Conservation (phyloP, 2,888 invertebrate genomes). For the Acholoe squamosa region DNA sequence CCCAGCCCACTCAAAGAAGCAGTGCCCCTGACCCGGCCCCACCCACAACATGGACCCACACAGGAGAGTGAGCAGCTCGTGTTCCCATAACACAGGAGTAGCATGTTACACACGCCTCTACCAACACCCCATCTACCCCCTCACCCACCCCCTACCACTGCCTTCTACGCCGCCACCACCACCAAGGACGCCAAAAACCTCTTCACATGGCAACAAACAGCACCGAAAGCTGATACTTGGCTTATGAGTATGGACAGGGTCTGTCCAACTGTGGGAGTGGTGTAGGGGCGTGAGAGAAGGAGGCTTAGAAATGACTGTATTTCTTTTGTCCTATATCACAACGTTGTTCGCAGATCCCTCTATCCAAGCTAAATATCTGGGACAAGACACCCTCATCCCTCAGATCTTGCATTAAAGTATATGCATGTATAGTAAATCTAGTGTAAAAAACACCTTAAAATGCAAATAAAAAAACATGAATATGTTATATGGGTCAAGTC, state of each 20-base stretch:
- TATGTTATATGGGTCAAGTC: no score
- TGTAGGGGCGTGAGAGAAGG: no score
- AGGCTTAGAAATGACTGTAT: no score
- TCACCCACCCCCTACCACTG: neutral
- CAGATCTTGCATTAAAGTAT: no score
- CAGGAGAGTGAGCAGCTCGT: neutral
- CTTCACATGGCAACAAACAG: conserved; percentile 7
- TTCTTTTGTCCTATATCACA: no score
- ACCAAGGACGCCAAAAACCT: neutral
- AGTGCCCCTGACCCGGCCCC: neutral
- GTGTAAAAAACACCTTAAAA: no score
- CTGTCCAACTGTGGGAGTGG: neutral
- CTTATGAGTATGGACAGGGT: neutral
- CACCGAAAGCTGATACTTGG: neutral
- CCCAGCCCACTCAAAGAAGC: no score
- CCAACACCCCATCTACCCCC: neutral
- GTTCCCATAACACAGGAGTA: conserved; percentile 21
- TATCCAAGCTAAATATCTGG: no score
- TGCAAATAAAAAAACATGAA: no score
- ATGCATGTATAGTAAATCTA: no score
- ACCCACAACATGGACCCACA: neutral
- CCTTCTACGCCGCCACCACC: neutral
- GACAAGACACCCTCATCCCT: no score
- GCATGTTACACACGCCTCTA: neutral
- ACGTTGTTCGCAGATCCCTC: no score